Base-by-base conservation (phyloP, 2,797 vertebrate genomes). In the Trematomus bernacchii region DNA sequence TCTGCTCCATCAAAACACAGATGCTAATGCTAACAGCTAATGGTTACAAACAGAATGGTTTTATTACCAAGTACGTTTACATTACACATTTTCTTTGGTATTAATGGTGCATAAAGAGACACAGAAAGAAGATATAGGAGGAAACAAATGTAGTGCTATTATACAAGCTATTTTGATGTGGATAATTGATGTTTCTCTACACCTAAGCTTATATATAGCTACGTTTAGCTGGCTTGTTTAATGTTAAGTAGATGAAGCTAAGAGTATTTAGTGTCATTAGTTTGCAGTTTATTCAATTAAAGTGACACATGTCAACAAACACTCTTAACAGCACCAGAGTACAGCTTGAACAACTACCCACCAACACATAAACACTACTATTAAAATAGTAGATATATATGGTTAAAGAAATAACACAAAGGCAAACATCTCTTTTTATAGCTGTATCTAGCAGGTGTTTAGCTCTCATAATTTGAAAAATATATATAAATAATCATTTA, bases 1-100 rank as follows among this genome's bases (percentile, higher is more conserved):
- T 88, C 82, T 70, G 65, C 66, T 84, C 57, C 65, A 40, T 6
- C 33, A 0, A 59, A 80, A 58, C 60, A 10, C 44, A 23, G 19
- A 19, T 23, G 40, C 43, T 10, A 16, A 21, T 43, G 52, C 12
- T 40, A 2, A 14, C 1, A 0, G 6, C 33, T 21, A 2, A 2
- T 3, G 15, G 11, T 2, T 58, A 4, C 23, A 40, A 59, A 6
- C 15, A 15, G 7, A 37, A 37, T 37, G 33, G 33, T 8, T 37
- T 37, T 37, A 37, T 37, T 37, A 37, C 33, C 33, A 37, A 37
- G 1, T 37, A 37, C 6, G 33, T 37, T 37, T 37, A 33, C 6
- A 33, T 8, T 37, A 37, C 7, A 27, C 3, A 27, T 27, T 27
- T 27, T 27, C 33, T 37, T 37, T 37, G 33, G 33, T 37, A 37